phyloP scores from a whole-genome alignment of 30 jellyfish, hydroid and myxozoan genomes.

The Chironex yamaguchii region DNA sequence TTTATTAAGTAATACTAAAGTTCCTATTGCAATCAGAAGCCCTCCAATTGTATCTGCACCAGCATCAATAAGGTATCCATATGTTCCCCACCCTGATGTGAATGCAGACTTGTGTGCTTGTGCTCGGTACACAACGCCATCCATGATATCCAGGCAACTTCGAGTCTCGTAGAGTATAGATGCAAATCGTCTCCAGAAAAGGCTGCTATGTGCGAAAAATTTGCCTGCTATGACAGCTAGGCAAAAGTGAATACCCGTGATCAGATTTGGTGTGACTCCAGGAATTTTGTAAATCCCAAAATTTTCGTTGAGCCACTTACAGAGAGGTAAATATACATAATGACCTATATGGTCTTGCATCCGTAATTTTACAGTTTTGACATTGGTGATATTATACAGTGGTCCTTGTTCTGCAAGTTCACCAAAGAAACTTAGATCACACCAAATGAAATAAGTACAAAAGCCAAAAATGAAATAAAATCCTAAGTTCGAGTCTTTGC shows the following conservation, averaged over 20 bases:
- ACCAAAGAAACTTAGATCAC: slow-evolving; percentile 94
- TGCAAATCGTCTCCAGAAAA: slow-evolving; percentile 75
- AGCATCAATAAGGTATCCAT: slow-evolving; percentile 88
- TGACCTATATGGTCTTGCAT: slow-evolving; percentile 96
- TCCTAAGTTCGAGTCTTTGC: slow-evolving; percentile 53
- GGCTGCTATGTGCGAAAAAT: slow-evolving; percentile 46
- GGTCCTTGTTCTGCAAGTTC: slow-evolving; percentile 70
- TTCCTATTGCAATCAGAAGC: slow-evolving; percentile 68
- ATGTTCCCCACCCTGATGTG: slow-evolving; percentile 90
- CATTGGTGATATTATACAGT: not conserved
- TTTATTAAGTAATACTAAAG: slow-evolving; percentile 52
- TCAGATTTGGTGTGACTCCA: slow-evolving; percentile 85
- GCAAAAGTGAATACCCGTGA: slow-evolving; percentile 76
- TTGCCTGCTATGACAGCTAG: slow-evolving; percentile 85
- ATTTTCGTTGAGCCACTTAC: slow-evolving; percentile 83
- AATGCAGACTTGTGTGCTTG: slow-evolving; percentile 60
- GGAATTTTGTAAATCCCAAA: slow-evolving; percentile 80
- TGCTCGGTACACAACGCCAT: slow-evolving; percentile 91
- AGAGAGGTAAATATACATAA: slow-evolving; percentile 82
- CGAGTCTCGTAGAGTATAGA: slow-evolving; percentile 73
- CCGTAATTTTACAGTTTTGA: slow-evolving; percentile 79
- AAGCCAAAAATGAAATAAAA: slow-evolving; percentile 84
- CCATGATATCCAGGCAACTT: slow-evolving; percentile 78
- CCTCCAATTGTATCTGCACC: slow-evolving; percentile 90
- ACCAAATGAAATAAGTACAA: slow-evolving; percentile 89